Base-by-base conservation (phyloP, 2,113 vertebrate genomes). In the Hippocampus comes region DNA sequence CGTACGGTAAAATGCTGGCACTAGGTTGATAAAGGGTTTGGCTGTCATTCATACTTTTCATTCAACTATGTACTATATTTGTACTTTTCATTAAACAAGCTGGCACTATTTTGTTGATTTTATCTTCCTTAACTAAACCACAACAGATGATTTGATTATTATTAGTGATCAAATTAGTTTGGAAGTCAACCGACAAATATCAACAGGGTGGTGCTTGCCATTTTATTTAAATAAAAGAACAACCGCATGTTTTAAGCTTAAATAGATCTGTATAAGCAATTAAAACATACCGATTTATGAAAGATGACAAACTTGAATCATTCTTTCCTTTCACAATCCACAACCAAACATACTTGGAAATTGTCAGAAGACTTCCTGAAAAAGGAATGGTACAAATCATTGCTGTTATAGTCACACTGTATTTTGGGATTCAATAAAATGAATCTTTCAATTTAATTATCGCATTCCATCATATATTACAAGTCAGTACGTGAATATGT, bases 71-170 rank as follows among this genome's bases (percentile, higher is more conserved):
- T 73, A 75, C 30, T 30, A 30, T 30, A 38, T 79, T 81, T 67
- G 75, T 79, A 77, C 43, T 82, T 34, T 73, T 80, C 68, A 86
- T 82, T 84, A 85, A 83, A 82, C 8, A 73, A 63, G 42, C 66
- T 81, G 77, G 66, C 7, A 72, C 61, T 68, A 41, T 0, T 1
- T 25, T 63, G 68, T 41, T 68, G 9, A 25, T 9, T 30, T 59
- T 38, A 42, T n/a, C 21, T 42, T 65, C 30, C 34, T 41, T 42
- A 43, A 56, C 53, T 4, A 56, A 56, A 56, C n/a, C 21, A 56
- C 53, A 21, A 51, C 7, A 51, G 4, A 21, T 51, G 49, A 5
- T 51, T 51, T 21, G 20, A 7, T 18, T 18, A 18, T 51, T 51
- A 51, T 51, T 20, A 6, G 6, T 49, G 48, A 49, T 49, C 15